Base-by-base conservation (phyloP, 2,113 vertebrate genomes). In the Cyprinodon variegatus region DNA sequence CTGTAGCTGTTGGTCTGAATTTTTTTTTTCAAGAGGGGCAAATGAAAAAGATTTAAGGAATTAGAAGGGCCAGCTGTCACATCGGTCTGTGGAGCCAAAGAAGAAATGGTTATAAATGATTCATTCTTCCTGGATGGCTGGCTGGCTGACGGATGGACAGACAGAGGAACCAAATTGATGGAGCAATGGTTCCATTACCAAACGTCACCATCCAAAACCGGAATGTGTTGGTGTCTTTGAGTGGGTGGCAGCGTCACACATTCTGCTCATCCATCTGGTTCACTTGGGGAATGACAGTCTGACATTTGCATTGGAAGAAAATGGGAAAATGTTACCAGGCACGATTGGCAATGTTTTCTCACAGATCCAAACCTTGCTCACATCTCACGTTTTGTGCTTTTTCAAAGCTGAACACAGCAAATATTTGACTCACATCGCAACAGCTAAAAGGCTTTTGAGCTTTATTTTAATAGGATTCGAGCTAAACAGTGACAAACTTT, bases 181-280 rank as follows among this genome's bases (percentile, higher is more conserved):
- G 84, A 77, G 75, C 83, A 86, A 76, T 67, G 85, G 76, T 66
- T 72, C 81, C 68, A 62, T 68, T 1, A 70, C 5, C 61, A 39
- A 20, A 65, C 68, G n/a, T 50, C 46, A 11, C 63, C 46, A 15
- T n/a, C 64, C 65, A 57, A 72, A 41, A 57, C 38, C 39, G 46
- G 50, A 50, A 41, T 74, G 82, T 59, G 46, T 65, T 72, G 77
- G 63, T 61, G 63, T 22, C 76, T 80, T 17, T 1, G 69, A 43
- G 74, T 85, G 78, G 74, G 86, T 74, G 83, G 74, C 76, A 45
- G 78, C 37, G 64, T 68, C 1, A 43, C 83, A 85, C 92, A 88
- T 92, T 92, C 89, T 91, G 89, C 83, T 84, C 83, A 72, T 90
- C 87, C 87, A 88, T 93, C 91, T 91, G 91, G 79, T 88, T 84